Base-by-base conservation (phyloP, 2,888 invertebrate genomes). In the Temnothorax rugatulus region DNA sequence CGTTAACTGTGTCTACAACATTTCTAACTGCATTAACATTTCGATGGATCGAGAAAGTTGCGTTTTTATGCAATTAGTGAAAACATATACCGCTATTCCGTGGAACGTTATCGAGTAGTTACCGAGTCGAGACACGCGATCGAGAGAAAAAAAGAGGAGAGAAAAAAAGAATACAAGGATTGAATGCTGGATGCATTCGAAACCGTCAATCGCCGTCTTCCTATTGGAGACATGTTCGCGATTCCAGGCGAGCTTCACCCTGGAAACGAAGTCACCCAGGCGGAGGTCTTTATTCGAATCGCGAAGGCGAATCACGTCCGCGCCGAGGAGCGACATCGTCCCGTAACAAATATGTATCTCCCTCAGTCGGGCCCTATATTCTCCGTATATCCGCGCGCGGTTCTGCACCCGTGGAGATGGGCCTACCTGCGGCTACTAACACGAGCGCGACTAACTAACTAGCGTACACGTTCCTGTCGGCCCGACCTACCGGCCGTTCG, bases 281-380 rank as follows among this genome's bases (percentile, higher is more conserved):
- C 89, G 91, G 92, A 94, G 93, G 92, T 94, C 94, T 94, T 93
- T 94, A 94, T 94, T 93, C 92, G 92, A 84, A 93, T 94, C 92
- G 91, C 91, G 92, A 89, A 94, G 90, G 93, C 94, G 93, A 93
- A 94, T 94, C 94, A 94, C 94, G 94, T 94, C 88, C 92, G 90
- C 92, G 90, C 89, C 92, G 91, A 92, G 92, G 90, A 92, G 91
- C 92, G 92, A 94, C 93, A 93, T 90, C 91, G 92, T 92, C 93
- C 92, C 93, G 90, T 93, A 94, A 94, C 94, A 94, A 94, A 94
- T 94, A 94, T 93, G 93, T 93, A 92, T 93, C 90, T 91, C 91
- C 90, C 87, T 87, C 89, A 86, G 77, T 86, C 87, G 82, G 87
- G 87, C 21, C 71, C 79, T 59, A 69, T 59, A 79, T 71, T 54